These are phyloP conservation scores for Cichlasoma orientale DNA, from an alignment of 2,797 vertebrate species.

Conservation along the genomic window DNA sequence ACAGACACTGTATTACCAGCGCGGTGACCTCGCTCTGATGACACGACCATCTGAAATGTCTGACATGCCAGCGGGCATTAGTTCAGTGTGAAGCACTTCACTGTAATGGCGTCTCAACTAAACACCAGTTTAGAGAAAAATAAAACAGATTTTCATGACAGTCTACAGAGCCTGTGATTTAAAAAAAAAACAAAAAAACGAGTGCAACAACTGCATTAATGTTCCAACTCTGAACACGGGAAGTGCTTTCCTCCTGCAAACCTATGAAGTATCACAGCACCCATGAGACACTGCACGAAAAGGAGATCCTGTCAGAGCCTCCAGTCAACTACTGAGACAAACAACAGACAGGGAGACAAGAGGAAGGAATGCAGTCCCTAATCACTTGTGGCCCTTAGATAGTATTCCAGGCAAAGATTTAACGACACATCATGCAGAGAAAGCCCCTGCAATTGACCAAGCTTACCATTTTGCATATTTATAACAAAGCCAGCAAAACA, in stretches of 20 bases:
- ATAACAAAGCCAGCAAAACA: not conserved
- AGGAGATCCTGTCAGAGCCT: not conserved
- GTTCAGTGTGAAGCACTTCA: not conserved
- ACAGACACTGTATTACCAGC: not conserved
- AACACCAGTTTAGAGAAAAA: not conserved
- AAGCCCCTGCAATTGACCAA: not conserved
- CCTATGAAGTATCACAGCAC: not conserved
- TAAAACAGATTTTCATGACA: not conserved
- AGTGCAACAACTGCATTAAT: conserved; percentile 1
- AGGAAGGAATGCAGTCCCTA: not conserved
- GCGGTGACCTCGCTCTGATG: not conserved
- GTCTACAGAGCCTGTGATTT: not conserved
- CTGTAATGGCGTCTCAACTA: conserved; percentile 1
- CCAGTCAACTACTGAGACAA: not conserved
- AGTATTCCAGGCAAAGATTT: not conserved
- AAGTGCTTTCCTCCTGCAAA: not conserved
- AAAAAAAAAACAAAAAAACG: conserved; percentile 3
- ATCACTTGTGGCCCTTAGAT: not conserved
- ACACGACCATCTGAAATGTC: conserved; percentile 55
- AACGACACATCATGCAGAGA: not conserved
- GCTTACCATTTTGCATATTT: not conserved
- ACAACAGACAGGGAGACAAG: not conserved
- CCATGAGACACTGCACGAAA: not conserved
- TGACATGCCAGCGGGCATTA: conserved; percentile 36
- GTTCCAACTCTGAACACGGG: not conserved